Evolutionary conservation across 1,140 invertebrate genomes (phyloP).

Genomic region (Cydia splendana): DNA sequence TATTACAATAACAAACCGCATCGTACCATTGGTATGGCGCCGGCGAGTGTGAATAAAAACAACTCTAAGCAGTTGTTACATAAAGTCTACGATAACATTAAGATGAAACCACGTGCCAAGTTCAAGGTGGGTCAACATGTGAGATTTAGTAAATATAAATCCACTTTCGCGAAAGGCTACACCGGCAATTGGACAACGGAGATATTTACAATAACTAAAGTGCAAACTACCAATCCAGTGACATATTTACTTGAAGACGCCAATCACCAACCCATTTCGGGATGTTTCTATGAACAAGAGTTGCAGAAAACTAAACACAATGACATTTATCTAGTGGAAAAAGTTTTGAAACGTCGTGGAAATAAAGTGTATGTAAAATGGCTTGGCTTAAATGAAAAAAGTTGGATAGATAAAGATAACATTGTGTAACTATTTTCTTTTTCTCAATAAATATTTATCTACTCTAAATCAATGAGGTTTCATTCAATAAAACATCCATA

Average conservation of each 20-base stretch:
- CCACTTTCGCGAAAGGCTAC: not conserved
- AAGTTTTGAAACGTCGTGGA: not conserved
- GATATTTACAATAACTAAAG: not conserved
- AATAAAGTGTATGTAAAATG: constrained; percentile 13
- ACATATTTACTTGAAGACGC: not conserved
- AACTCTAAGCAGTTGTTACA: not conserved
- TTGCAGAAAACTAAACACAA: not conserved
- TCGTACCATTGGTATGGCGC: not conserved
- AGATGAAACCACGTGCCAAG: not conserved
- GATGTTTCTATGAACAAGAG: not conserved
- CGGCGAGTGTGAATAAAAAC: not conserved
- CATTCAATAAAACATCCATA: no score
- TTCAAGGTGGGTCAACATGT: not conserved
- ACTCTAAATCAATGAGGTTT: no score
- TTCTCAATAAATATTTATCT: no score
- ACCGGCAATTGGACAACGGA: not conserved
- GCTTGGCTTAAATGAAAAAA: not conserved
- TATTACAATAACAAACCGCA: not conserved
- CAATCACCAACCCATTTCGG: not conserved
- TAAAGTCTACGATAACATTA: not conserved
- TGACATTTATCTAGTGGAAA: not conserved
- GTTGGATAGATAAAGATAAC: not conserved
- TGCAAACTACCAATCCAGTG: not conserved
- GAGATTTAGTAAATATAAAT: not conserved
- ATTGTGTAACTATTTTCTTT: not conserved